Evolutionary conservation across 1,140 invertebrate species (phyloP).

Genomic region (Brachionus koreanus): DNA sequence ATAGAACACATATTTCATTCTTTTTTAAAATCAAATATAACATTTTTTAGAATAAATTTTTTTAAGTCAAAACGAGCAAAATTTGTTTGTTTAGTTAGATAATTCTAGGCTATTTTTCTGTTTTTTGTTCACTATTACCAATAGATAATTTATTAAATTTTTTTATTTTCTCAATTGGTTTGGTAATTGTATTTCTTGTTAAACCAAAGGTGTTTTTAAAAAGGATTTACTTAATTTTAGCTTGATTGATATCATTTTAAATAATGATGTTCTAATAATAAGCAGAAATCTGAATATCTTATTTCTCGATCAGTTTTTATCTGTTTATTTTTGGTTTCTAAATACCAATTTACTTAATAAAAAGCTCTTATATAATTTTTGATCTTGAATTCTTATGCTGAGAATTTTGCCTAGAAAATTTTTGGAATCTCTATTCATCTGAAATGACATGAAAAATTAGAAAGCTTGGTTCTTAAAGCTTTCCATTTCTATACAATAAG

Average conservation of each 20-base stretch:
- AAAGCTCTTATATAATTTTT: not conserved
- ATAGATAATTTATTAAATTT: not conserved
- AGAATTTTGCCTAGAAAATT: not conserved
- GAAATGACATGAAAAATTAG: not conserved
- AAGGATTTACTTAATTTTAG: not conserved
- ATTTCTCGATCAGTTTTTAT: not conserved
- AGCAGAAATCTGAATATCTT: not conserved
- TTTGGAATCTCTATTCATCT: not conserved
- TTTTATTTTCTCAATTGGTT: not conserved
- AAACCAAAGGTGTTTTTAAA: not conserved
- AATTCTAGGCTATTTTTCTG: too few species aligned
- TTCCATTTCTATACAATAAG: not conserved
- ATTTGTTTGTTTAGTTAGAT: too few species aligned
- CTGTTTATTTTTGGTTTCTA: not conserved
- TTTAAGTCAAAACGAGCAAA: too few species aligned
- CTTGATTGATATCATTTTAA: not conserved
- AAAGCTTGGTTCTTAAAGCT: not conserved
- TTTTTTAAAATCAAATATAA: too few species aligned
- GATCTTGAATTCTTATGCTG: not conserved
- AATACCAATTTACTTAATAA: not conserved
- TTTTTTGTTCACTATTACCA: not conserved
- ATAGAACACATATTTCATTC: too few species aligned
- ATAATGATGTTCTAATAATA: not conserved
- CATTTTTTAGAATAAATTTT: too few species aligned
- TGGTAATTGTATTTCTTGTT: not conserved